Percentiles rank a stretch among this genome's conserved stretches.
These are phyloP conservation scores for Anas georgica DNA, from an alignment of 2,797 vertebrate species.

Conservation along the genomic window DNA sequence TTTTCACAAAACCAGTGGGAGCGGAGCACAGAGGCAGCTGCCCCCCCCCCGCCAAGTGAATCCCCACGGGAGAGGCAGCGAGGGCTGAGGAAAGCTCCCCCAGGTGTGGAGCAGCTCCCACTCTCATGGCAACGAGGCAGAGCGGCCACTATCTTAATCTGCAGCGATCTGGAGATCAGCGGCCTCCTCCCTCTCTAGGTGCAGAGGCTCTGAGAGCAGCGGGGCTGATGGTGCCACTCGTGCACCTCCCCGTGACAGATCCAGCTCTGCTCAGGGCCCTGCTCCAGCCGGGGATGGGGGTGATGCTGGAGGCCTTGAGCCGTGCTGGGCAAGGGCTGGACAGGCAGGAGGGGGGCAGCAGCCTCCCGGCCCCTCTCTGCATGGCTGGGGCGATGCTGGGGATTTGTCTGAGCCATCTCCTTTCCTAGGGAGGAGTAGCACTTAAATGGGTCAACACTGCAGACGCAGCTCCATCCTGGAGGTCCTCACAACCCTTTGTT, in stretches of 20 bases:
- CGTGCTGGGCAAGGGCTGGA: too few relatives aligned
- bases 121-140: neutral
- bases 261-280: accelerated
- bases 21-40: neutral
- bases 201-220: neutral
- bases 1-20: neutral
- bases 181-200: neutral
- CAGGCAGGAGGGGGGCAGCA: too few relatives aligned
- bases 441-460: too few relatives aligned
- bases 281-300: neutral
- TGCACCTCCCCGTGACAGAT: too few relatives aligned
- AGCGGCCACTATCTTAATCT: neutral
- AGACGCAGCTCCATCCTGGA: too few relatives aligned
- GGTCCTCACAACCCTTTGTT: too few relatives aligned
- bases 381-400: too few relatives aligned
- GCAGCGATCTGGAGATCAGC: neutral
- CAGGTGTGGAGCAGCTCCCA: neutral
- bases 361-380: too few relatives aligned
- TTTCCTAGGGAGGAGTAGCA: too few relatives aligned
- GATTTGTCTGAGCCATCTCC: too few relatives aligned
- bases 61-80: neutral
- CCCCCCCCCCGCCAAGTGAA: neutral
- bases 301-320: too few relatives aligned
- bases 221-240: neutral
- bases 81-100: neutral